phyloP scores from a whole-genome alignment of 1,140 invertebrate genomes.

The Lepidurus couesii region DNA sequence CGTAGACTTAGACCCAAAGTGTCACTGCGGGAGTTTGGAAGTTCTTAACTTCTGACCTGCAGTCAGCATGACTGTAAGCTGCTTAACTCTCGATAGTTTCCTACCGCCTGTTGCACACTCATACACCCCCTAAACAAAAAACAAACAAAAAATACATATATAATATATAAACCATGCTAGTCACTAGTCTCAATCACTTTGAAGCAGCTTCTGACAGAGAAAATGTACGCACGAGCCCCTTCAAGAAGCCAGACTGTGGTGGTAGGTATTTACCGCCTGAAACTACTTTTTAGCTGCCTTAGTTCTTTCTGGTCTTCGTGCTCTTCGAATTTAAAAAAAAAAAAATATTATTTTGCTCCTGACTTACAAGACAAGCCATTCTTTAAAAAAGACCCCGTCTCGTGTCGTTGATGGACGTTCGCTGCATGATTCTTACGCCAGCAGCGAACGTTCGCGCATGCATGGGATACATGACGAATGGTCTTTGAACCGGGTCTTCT shows the following conservation, averaged over 20 bases:
- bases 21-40: slow-evolving; percentile 17
- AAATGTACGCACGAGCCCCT: neutral
- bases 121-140: neutral
- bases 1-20: neutral
- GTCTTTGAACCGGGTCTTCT: neutral
- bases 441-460: neutral
- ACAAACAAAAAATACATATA: too few species aligned
- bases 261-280: too few species aligned
- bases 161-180: too few species aligned
- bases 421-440: neutral
- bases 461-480: neutral
- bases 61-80: slow-evolving; percentile 18
- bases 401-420: slow-evolving; percentile 16
- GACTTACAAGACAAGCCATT: neutral
- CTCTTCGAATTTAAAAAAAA: too few species aligned
- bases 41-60: neutral
- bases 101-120: neutral
- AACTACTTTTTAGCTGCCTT: too few species aligned
- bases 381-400: neutral
- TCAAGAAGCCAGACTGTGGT: neutral
- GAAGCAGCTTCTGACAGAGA: neutral
- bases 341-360: too few species aligned
- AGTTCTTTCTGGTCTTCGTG: too few species aligned
- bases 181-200: neutral
- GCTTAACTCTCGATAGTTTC: neutral